Evolutionary conservation across 2,888 invertebrate species (phyloP), one percentile per base, ranked within the genome.

Genomic region (Hyles lineata): DNA sequence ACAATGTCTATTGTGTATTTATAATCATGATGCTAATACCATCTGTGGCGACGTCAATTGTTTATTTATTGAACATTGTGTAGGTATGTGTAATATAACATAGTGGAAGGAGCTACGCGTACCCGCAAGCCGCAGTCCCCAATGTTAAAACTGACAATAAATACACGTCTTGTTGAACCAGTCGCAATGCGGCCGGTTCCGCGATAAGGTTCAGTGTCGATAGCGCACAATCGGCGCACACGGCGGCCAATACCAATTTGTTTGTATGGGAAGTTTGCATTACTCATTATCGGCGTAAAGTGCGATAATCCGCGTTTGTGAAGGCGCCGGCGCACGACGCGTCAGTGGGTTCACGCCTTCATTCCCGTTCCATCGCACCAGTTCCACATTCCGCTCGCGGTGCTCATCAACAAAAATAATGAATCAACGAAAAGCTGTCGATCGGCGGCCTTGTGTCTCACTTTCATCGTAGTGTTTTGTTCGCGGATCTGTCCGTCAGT

Each of bases 221-320:
- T 86, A 86, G 80, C 82, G 83, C 80, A 84, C 83, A 83, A 84
- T 85, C 84, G 83, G 80, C 81, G 81, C 79, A 82, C 83, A 82
- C 80, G 80, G 79, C 81, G 83, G 80, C 83, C 84, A 82, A 85
- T 83, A 85, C 82, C 77, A 85, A 84, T 86, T 85, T 83, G 70
- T 67, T 71, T 85, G 79, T 77, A 82, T 80, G 85, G 89, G 89
- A 87, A 90, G 91, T 92, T 90, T 90, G 89, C 85, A 82, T 88
- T 90, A 83, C 82, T 90, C 82, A 90, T 93, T 93, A 92, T 90
- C 89, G 86, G 80, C 80, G 79, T 82, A 84, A 87, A 87, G 84
- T 85, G 85, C 84, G 88, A 89, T 90, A 90, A 91, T 90, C 89
- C 85, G 82, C 84, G 86, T 85, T 81, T 84, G 85, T 80, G 78